These are phyloP conservation scores for Danio tinwini DNA, from an alignment of 2,797 vertebrate species.

Conservation along the genomic window DNA sequence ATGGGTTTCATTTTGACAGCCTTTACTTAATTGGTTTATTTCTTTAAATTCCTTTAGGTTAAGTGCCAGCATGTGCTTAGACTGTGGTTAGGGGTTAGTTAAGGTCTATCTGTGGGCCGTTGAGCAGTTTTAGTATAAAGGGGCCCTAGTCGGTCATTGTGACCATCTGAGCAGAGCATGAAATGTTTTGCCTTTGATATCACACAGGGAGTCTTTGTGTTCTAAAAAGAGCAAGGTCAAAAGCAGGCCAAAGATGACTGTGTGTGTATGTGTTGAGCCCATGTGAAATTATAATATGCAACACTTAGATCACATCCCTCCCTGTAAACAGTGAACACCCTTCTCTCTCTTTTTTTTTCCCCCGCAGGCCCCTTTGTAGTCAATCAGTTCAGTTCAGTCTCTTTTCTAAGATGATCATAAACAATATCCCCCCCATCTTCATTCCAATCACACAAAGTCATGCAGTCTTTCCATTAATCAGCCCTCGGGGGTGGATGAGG, in stretches of 20 bases:
- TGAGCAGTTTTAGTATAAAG: conserved; percentile 17
- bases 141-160: conserved; percentile 38
- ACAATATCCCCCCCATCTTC: conserved; percentile 35
- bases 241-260: conserved; percentile 40
- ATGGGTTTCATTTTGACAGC: not conserved
- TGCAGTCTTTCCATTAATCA: conserved; percentile 40
- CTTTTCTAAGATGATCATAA: conserved; percentile 41
- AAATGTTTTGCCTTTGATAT: conserved; percentile 54
- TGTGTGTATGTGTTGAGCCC: conserved; percentile 23
- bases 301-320: conserved; percentile 32
- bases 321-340: conserved; percentile 5
- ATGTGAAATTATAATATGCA: conserved; percentile 32
- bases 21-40: not conserved
- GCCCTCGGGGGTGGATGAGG: not conserved
- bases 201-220: conserved; percentile 24
- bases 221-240: conserved; percentile 19
- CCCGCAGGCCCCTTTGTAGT: conserved; percentile 2
- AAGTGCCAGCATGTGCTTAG: not conserved
- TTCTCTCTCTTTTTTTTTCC: not conserved
- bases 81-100: not conserved
- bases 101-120: conserved; percentile 15
- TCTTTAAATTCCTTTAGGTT: not conserved
- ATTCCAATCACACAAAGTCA: conserved; percentile 32
- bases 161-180: conserved; percentile 58
- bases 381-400: conserved; percentile 21